Evolutionary conservation across 2,113 vertebrate genomes (phyloP), one percentile per base, ranked within the genome.

Genomic region (Crotophaga sulcirostris): DNA sequence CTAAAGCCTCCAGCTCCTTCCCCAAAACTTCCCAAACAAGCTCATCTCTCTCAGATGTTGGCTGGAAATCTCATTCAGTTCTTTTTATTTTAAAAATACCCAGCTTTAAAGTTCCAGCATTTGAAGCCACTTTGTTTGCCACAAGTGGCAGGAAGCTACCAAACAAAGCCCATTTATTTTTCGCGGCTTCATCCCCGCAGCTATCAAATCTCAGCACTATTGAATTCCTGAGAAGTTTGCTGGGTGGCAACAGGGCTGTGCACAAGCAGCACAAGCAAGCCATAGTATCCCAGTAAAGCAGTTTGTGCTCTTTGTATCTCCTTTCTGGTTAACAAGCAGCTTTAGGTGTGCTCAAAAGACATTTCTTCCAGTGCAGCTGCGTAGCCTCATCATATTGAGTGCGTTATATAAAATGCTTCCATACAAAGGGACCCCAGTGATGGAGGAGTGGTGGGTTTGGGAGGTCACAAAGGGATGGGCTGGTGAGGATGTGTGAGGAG

Each of bases 211-310:
- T 83, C 3, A 0, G 33, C 0, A 3, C 76, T 51, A n/a, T 60
- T 82, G 91, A 58, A 59, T 40, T 64, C 62, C 81, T 28, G 34
- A 62, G 85, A n/a, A 56, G 38, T 78, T 67, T 79, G 25, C 55
- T 0, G n/a, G 68, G 49, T 8, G 26, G 54, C 7, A 9, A 49
- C 4, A 11, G 44, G 54, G 10, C 34, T 15, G 40, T 0, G 6
- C 25, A 10, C 47, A 18, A 20, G 29, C 60, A 20, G 52, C 73
- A 33, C 19, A 1, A 0, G 0, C 0, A 0, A 56, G 56, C 72
- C 13, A 3, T 6, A 3, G 34, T 4, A 67, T 26, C 79, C 59
- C 85, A 17, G 72, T 5, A 38, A n/a, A 86, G 90, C 2, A 7
- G 13, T 52, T 24, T 45, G 88, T 51, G n/a, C 63, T 69, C 78